phyloP scores from a whole-genome alignment of 2,888 invertebrate genomes.

The Eupeodes luniger region DNA sequence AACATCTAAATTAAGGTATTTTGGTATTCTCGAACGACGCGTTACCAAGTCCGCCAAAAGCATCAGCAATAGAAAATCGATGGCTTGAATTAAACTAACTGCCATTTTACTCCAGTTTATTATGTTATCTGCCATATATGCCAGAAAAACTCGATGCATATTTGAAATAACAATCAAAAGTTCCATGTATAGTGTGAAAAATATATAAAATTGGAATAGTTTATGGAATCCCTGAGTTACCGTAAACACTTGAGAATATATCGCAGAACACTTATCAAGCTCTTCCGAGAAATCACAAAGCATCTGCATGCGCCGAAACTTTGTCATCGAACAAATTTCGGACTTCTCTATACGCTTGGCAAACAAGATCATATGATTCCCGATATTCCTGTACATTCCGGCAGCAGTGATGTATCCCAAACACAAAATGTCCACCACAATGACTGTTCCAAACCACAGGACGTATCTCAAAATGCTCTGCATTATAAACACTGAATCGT shows the following conservation, averaged over 20 bases:
- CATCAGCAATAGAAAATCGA: conserved; percentile 9
- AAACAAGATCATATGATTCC: neutral
- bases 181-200: neutral
- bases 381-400: conserved; percentile 17
- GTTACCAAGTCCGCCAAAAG: neutral
- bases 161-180: neutral
- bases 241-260: neutral
- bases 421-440: conserved; percentile 3
- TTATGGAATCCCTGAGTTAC: neutral
- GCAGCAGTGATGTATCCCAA: conserved; percentile 22
- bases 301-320: conserved; percentile 78
- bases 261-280: conserved; percentile 71
- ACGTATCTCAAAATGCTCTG: neutral
- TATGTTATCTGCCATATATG: neutral
- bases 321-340: conserved; percentile 53
- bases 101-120: neutral
- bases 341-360: neutral
- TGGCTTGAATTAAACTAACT: neutral
- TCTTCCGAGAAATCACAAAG: conserved; percentile 80
- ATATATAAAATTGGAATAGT: neutral
- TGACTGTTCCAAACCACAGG: conserved; percentile 12
- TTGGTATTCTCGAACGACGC: conserved; percentile 7
- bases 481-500: neutral
- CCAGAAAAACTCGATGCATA: neutral
- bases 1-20: neutral